These are phyloP conservation scores for Armadillidium nasatum DNA, from an alignment of 1,140 invertebrate species.

Conservation along the genomic window DNA sequence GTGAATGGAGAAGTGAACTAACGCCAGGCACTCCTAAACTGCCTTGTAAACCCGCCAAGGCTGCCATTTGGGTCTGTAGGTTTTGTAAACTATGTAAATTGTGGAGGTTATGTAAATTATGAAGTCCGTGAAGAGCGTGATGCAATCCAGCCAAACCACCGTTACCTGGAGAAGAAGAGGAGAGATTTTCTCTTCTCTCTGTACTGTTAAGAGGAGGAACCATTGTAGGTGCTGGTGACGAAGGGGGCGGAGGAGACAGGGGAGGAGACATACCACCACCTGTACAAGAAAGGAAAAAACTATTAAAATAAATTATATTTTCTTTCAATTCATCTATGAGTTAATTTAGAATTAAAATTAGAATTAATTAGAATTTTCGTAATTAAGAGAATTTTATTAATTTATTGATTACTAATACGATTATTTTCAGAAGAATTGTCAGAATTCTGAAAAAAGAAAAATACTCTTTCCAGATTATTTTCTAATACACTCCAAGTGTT, in stretches of 20 bases:
- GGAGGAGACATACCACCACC: neutral
- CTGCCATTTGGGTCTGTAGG: slow-evolving; percentile 35
- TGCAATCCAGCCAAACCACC: slow-evolving; percentile 38
- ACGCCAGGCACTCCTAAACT: neutral
- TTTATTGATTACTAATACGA: too few relatives aligned
- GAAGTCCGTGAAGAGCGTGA: slow-evolving; percentile 38
- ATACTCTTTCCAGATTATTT: too few relatives aligned
- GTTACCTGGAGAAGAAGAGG: neutral
- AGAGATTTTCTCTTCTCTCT: neutral
- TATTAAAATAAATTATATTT: neutral
- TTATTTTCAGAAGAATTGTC: too few relatives aligned
- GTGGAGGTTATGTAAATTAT: slow-evolving; percentile 43
- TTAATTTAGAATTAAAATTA: too few relatives aligned
- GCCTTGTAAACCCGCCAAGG: neutral
- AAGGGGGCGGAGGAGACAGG: neutral
- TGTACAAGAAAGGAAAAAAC: neutral
- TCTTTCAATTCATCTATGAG: too few relatives aligned
- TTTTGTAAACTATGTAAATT: slow-evolving; percentile 43
- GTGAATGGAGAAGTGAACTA: slow-evolving; percentile 7
- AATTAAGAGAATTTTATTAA: too few relatives aligned
- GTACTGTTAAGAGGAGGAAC: neutral
- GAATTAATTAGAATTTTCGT: too few relatives aligned
- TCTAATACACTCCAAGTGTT: too few relatives aligned
- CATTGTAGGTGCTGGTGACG: neutral
- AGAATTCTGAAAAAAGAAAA: too few relatives aligned